Evolutionary conservation across 2,888 invertebrate species (phyloP), one percentile per base, ranked within the genome.

Genomic region (Charanyca ferruginea): DNA sequence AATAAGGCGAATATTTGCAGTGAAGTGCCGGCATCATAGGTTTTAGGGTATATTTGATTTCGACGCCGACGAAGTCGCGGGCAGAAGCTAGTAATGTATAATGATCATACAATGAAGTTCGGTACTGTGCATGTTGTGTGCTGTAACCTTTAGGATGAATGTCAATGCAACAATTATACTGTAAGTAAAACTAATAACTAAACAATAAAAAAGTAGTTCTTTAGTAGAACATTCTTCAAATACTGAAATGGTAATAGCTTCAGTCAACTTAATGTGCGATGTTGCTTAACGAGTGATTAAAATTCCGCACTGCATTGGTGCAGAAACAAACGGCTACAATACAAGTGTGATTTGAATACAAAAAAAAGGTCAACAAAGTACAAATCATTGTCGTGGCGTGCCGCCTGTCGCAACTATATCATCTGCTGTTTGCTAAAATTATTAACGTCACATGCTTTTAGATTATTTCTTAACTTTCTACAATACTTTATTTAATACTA

Each of bases 271-370:
- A 65, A 73, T 65, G 74, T 67, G 74, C 65, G 53, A 45, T 28
- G 71, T 82, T 81, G 61, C 73, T 57, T 66, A 83, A 77, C 71
- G 59, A 67, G 73, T 79, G 73, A 77, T 83, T 83, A 76, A 77
- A 58, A 83, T 83, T 83, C 83, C 64, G 60, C 64, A 63, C 66
- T 66, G 69, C 55, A 69, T 41, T 44, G 63, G 32, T 73, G 79
- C 63, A 77, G 63, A 77, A 72, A 74, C 69, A 54, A 62, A 68
- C 44, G 55, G 71, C 57, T 67, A 49, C 63, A 69, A 54, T 59
- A 61, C 45, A 64, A 41, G 63, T 67, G 77, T 69, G 71, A 66
- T 54, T 42, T 58, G 84, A 81, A 81, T 83, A 73, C 49, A 63
- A 69, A 79, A 68, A 69, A 67, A 68, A 61, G 60, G 69, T 66